Evolutionary conservation across 30 jellyfish, hydroid and myxozoan species (phyloP).

Genomic region (Hydra vulgaris): DNA sequence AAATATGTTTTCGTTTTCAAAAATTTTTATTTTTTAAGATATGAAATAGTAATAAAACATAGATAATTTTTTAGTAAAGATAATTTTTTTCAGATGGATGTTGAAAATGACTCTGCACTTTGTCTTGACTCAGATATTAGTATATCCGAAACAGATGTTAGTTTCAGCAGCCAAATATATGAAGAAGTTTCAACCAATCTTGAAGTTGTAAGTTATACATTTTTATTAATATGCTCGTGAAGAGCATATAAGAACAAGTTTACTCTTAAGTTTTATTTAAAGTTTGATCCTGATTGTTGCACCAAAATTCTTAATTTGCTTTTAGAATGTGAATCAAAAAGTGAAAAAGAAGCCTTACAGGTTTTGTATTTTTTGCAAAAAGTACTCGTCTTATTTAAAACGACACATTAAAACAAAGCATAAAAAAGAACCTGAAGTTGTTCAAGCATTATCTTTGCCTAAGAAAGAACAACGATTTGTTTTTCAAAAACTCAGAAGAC

Average conservation of each 20-base stretch:
- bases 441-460: conserved; percentile 2
- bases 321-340: conserved; percentile 5
- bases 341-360: conserved; percentile 7
- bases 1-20: neutral
- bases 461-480: neutral
- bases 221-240: too few relatives aligned
- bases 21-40: neutral
- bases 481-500: conserved; percentile 11
- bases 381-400: conserved; percentile 1
- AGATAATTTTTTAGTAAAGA: too few relatives aligned
- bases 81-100: neutral
- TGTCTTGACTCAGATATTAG: neutral
- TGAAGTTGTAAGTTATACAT: neutral
- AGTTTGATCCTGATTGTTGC: neutral
- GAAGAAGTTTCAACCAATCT: neutral
- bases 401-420: conserved; percentile 16
- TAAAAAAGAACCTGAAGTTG: conserved; percentile 12
- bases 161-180: neutral
- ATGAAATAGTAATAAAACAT: neutral
- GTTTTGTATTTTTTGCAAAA: conserved; percentile 14
- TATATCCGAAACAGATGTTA: neutral
- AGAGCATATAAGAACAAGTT: too few relatives aligned
- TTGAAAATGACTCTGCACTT: neutral
- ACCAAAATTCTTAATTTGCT: neutral
- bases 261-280: too few relatives aligned